A percentile compares a stretch with the other conserved stretches of the same genome.
Evolutionary conservation across 2,888 invertebrate genomes (phyloP).

Genomic region (Chrysolina americana): DNA sequence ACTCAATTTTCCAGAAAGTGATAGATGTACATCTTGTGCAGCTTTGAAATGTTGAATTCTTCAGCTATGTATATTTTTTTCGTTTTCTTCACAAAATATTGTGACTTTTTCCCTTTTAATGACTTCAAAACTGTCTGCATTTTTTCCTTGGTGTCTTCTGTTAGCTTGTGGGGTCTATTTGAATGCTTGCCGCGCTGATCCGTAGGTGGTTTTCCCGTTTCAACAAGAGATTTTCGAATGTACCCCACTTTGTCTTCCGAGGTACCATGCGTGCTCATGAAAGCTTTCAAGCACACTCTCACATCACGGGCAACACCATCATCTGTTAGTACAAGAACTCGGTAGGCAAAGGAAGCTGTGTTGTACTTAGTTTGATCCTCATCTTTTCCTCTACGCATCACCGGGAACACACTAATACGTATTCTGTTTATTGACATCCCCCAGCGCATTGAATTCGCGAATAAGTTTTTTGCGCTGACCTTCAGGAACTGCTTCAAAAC

Average conservation of each 20-base stretch:
- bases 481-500: no score
- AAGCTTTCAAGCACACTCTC: conserved; percentile 10
- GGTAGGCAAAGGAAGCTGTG: background rate
- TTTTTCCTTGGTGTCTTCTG: conserved; percentile 13
- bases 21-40: no score
- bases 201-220: conserved; percentile 1
- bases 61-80: conserved; percentile 33
- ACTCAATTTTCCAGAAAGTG: no score
- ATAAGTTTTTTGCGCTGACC: no score
- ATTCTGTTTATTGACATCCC: conserved; percentile 4
- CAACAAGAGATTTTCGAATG: background rate
- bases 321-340: conserved; percentile 9
- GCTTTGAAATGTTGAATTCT: conserved; percentile 33
- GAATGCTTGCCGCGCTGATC: background rate
- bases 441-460: no score
- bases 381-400: conserved; percentile 2
- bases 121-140: background rate
- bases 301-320: conserved; percentile 15
- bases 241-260: background rate
- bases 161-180: background rate
- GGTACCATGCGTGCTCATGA: background rate
- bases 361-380: background rate
- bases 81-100: conserved; percentile 26
- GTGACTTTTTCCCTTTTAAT: background rate
- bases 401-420: conserved; percentile 7